Conservation (phyloP, 1,140 invertebrate genomes). For the Sarcophaga peregrina region DNA sequence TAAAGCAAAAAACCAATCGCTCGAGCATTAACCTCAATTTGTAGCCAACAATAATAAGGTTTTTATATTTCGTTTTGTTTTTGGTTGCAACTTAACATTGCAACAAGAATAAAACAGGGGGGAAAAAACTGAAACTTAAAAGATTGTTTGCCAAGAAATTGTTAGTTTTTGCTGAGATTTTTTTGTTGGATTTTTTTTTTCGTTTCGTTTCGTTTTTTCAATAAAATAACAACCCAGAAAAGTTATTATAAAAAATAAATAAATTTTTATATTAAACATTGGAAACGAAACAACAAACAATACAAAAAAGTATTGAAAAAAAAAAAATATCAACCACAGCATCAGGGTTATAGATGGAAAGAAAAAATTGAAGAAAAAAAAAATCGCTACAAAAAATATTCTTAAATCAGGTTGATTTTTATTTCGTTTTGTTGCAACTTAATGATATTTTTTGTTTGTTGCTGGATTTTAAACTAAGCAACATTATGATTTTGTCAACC, state of each 20-base stretch:
- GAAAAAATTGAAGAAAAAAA: not conserved
- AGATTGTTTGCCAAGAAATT: conserved; percentile 43
- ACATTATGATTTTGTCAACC: conserved; percentile 39
- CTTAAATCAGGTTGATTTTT: conserved; percentile 39
- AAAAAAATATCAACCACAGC: conserved; percentile 33
- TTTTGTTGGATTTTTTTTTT: not conserved
- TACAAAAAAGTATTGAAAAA: not conserved
- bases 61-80: not conserved
- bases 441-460: not conserved
- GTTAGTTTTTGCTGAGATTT: conserved; percentile 32
- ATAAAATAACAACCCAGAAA: conserved; percentile 36
- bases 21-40: conserved; percentile 40
- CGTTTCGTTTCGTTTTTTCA: too few species aligned
- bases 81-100: not conserved
- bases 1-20: conserved; percentile 19
- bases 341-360: conserved; percentile 26
- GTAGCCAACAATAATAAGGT: conserved; percentile 41
- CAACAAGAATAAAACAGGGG: conserved; percentile 5
- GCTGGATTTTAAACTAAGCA: not conserved
- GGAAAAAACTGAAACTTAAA: not conserved
- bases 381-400: not conserved
- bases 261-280: conserved; percentile 38
- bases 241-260: conserved; percentile 30
- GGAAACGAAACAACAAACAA: not conserved
- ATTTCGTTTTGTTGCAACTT: conserved; percentile 25